phyloP scores from a whole-genome alignment of 2,797 vertebrate species.

The Nyctibius grandis region DNA sequence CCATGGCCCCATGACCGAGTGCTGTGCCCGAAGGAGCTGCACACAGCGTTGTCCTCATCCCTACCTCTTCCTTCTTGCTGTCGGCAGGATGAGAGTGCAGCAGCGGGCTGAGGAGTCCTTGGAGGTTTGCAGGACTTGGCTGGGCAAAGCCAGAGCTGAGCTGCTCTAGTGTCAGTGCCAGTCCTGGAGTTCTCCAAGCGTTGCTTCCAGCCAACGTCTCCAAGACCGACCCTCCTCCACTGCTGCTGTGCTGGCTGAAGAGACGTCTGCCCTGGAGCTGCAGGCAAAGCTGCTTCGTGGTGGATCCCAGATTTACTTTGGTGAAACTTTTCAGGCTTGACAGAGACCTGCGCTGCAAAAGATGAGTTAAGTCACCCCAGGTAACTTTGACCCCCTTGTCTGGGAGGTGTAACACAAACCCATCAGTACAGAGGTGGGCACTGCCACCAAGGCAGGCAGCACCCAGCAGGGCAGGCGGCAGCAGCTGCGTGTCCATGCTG shows the following conservation, averaged over 20 bases:
- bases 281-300: not conserved
- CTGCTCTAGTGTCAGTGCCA: not conserved
- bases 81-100: rapidly evolving
- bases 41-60: rapidly evolving
- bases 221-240: not conserved
- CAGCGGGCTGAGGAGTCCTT: not conserved
- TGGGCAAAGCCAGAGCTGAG: not conserved
- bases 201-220: not conserved
- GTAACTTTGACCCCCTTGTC: not conserved
- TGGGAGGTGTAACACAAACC: not conserved
- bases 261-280: not conserved
- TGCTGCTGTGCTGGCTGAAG: not conserved
- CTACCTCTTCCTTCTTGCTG: not conserved
- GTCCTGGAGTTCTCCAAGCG: not conserved
- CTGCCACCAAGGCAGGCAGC: not conserved
- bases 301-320: not conserved
- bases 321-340: not conserved
- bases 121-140: not conserved
- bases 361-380: not conserved
- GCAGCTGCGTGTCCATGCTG: not conserved
- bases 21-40: not conserved
- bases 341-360: not conserved
- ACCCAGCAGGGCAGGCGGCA: not conserved
- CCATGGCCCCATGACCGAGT: rapidly evolving
- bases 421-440: not conserved